Evolutionary conservation across 2,797 vertebrate genomes (phyloP).

Genomic region (Neomorphus geoffroyi): DNA sequence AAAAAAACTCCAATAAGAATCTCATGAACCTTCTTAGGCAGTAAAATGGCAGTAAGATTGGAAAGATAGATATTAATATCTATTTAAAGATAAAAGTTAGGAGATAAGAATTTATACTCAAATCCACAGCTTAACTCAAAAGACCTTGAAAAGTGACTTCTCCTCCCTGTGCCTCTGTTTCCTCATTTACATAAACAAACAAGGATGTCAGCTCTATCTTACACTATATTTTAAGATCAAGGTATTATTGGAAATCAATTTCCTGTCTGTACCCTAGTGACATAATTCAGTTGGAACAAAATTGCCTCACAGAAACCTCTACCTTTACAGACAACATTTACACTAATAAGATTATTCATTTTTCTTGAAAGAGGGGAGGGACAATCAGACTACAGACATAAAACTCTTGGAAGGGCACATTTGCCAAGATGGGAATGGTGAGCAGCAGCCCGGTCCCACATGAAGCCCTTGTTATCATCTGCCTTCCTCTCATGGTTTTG

Average conservation of each 20-base stretch:
- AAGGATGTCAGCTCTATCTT: not conserved
- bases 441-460: not conserved
- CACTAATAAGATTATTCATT: not conserved
- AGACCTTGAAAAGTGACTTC: not conserved
- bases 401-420: not conserved
- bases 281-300: not conserved
- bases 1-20: not conserved
- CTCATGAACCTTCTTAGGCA: not conserved
- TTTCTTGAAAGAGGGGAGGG: not conserved
- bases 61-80: not conserved
- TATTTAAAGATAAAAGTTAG: not conserved
- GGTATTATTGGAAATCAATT: not conserved
- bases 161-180: not conserved
- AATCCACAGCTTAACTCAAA: not conserved
- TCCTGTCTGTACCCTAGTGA: not conserved
- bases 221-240: not conserved
- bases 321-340: not conserved
- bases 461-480: not conserved
- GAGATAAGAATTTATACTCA: not conserved
- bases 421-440: no score
- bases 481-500: not conserved
- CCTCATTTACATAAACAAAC: slow-evolving; percentile 9
- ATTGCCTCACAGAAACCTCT: not conserved
- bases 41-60: not conserved
- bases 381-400: not conserved